These are phyloP conservation scores for Idris sp. DNA, from an alignment of 1,140 invertebrate genomes.

Conservation along the genomic window DNA sequence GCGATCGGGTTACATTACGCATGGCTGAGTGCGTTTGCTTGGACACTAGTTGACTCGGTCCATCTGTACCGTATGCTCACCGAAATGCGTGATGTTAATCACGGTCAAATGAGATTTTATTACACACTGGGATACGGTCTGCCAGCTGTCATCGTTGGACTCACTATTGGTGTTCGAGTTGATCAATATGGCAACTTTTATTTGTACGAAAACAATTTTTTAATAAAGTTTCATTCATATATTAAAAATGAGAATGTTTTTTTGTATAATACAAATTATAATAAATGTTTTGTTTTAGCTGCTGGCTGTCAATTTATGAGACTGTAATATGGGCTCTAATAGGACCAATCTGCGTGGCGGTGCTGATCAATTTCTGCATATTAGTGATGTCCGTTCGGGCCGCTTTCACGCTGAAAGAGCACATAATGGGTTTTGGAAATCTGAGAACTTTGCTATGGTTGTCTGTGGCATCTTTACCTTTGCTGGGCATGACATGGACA, in stretches of 20 bases:
- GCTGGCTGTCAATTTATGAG: constrained; percentile 96
- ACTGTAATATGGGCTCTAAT: constrained; percentile 94
- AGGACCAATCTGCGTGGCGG: constrained; percentile 88
- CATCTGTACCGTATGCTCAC: constrained; percentile 96
- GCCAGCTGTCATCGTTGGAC: constrained; percentile 93
- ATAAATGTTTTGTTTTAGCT: constrained; percentile 82
- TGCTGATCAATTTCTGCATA: constrained; percentile 87
- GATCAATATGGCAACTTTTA: constrained; percentile 96
- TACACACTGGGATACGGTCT: constrained; percentile 96
- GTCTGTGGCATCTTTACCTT: constrained; percentile 86
- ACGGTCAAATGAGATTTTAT: constrained; percentile 95
- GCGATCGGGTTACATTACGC: constrained; percentile 96
- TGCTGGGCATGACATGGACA: constrained; percentile 89
- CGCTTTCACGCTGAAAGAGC: constrained; percentile 93
- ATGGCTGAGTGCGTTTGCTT: constrained; percentile 92
- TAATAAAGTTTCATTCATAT: no score
- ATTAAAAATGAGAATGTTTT: no score
- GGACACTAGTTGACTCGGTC: constrained; percentile 94
- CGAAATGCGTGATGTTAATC: constrained; percentile 97
- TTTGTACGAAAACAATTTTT: no score
- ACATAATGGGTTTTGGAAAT: constrained; percentile 93
- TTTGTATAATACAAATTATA: no score
- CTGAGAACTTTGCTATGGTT: constrained; percentile 91
- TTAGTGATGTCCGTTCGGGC: constrained; percentile 91
- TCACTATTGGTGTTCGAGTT: constrained; percentile 94